A percentile compares a stretch with the other conserved stretches of the same genome.
Conservation (phyloP, 2,888 invertebrate genomes). For the Aleiodes leptofemur region DNA sequence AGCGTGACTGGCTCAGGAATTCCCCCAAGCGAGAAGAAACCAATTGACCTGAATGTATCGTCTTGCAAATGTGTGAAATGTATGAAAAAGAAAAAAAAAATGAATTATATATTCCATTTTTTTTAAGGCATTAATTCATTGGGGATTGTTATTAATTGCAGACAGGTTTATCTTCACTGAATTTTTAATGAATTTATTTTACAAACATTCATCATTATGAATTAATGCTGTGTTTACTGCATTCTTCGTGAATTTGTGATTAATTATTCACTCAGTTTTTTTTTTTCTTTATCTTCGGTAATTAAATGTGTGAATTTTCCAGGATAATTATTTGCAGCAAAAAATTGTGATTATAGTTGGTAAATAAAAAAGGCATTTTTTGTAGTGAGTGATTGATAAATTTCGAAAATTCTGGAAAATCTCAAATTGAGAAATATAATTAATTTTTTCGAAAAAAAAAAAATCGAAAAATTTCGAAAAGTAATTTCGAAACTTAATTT, state of each 20-base stretch:
- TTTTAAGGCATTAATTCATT: no score
- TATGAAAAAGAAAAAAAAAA: background rate
- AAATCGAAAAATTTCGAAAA: no score
- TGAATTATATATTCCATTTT: no score
- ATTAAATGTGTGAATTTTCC: background rate
- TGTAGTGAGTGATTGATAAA: constrained; percentile 41
- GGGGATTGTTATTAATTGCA: no score
- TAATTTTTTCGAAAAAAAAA: no score
- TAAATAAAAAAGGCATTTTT: constrained; percentile 4
- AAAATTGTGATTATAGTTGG: background rate
- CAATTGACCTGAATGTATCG: constrained; percentile 57
- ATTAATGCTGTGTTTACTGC: no score
- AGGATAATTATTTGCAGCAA: background rate
- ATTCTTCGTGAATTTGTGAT: no score
- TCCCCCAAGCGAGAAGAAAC: constrained; percentile 48
- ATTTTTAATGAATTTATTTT: no score
- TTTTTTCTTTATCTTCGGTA: background rate
- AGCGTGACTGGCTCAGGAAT: constrained; percentile 50
- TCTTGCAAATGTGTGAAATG: constrained; percentile 10
- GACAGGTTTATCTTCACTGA: no score
- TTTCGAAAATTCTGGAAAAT: background rate
- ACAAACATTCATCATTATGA: no score
- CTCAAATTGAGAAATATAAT: no score
- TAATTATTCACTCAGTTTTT: background rate
- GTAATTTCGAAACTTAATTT: no score